Base-by-base conservation (phyloP, 1,140 invertebrate genomes). In the Olivierus martensii region DNA sequence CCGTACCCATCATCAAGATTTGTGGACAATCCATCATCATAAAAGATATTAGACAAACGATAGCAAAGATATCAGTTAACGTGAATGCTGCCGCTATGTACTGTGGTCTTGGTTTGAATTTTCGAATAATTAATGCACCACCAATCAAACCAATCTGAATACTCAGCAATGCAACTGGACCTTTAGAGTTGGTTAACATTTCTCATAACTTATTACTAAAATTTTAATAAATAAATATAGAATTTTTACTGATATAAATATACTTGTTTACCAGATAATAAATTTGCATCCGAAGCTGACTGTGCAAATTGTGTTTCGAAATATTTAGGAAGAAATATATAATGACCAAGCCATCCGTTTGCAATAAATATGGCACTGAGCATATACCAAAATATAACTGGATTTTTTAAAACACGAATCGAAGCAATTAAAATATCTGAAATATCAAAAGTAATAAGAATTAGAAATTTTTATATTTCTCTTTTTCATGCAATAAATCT, bases 301-400 rank as follows among this genome's bases (percentile, higher is more conserved):
- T 46, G 17, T 19, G 28, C 34, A 22, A 59, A 60, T 45, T 60
- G 57, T 12, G 44, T 44, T 39, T 60, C 59, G 18, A 60, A 48
- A 43, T 60, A 60, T 22, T 53, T 59, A 11, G 59, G 59, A n/a
- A 59, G 14, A 45, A 51, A 45, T 28, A 59, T 51, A 15, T 49
- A 46, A 49, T 56, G 47, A 0, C 59, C 59, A 15, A 52, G 34
- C n/a, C 46, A 15, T 14, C 59, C 59, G 38, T 53, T 48, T 17
- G 49, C 19, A 66, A 93, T 88, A 83, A 91, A 92, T 64, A 89
- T 92, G 37, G 88, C 87, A 43, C 87, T 89, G 22, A 94, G 75
- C 62, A 87, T 88, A 12, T 88, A 89, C 11, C 91, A 79, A 38
- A 92, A 82, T 67, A 93, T 93, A 14, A 92, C 80, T 1, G 87